Percentiles rank a stretch among this genome's conserved stretches.
Conservation (phyloP, 2,113 vertebrate species). For the Colinus virginianus region DNA sequence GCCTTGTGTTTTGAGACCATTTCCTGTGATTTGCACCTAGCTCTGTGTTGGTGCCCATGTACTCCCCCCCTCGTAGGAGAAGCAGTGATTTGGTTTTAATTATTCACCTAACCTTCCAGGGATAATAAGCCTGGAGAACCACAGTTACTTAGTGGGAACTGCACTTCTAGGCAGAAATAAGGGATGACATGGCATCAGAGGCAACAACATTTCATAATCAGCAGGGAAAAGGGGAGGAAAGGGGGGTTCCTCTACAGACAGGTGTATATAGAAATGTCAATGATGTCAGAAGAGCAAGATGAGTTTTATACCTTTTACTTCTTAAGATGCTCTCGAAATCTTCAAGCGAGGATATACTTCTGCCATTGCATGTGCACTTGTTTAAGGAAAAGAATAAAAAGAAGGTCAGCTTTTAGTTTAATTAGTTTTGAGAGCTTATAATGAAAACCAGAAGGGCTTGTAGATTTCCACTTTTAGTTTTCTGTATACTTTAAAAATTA, state of each 20-base stretch:
- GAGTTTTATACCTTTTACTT: background rate
- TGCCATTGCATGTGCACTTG: background rate
- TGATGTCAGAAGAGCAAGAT: background rate
- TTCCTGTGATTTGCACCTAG: background rate
- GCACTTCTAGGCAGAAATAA: background rate
- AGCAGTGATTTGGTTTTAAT: background rate
- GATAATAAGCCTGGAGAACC: constrained; percentile 1
- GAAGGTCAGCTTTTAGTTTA: background rate
- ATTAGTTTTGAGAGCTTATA: background rate
- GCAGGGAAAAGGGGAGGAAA: background rate
- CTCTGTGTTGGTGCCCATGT: background rate
- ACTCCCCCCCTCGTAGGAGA: background rate
- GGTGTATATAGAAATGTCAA: background rate
- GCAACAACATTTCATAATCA: background rate
- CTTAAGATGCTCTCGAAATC: background rate
- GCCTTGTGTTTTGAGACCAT: background rate
- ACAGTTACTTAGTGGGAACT: background rate
- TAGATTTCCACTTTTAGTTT: background rate
- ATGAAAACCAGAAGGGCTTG: background rate
- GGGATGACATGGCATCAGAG: background rate
- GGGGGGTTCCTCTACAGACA: background rate
- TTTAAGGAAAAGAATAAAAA: background rate
- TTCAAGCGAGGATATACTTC: background rate
- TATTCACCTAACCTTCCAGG: background rate
- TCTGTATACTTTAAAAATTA: background rate